Base-by-base conservation (phyloP, 2,888 invertebrate genomes). In the Folsomia manolachei region DNA sequence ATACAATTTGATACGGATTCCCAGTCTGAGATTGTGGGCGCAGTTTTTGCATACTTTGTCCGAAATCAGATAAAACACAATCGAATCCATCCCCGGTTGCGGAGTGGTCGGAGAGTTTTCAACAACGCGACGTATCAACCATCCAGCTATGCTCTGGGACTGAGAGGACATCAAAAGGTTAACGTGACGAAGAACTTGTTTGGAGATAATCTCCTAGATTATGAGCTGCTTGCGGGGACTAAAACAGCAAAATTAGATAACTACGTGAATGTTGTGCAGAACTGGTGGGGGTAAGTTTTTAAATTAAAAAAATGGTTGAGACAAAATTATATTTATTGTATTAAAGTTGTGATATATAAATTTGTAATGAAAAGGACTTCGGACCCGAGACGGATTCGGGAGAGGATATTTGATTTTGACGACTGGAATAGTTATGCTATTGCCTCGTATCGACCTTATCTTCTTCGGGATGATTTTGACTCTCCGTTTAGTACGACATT, bases 401-500 rank as follows among this genome's bases (percentile, higher is more conserved):
- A 89, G 67, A 88, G 90, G 82, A 96, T 98, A 81, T 97, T 98
- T 83, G 98, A 98, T 85, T 97, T 99, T 84, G 97, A 99, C 83
- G 97, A 98, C 83, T 99, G 99, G 98, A 99, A 99, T 83, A 94
- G 95, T 84, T 96, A 95, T 83, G 97, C 97, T 0, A 89, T 97
- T 68, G 97, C 97, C 0, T 88, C 90, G 18, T 99, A 91, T 84
- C 88, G 90, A 70, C 99, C 98, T 0, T 98, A 90, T 83, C 87
- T 97, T 71, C 88, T 91, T 0, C 90, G 90, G 82, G 90, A 93
- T 78, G 87, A 88, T 65, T 89, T 93, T 81, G 90, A 91, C 77
- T 88, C 91, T 0, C 92, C 92, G 80, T 86, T 91, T 27, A 93
- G 93, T 0, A 87, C 90, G 0, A 89, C 88, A 83, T 88, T 87